Conservation (phyloP, 2,888 invertebrate species). For the Sepioteuthis lessoniana region DNA sequence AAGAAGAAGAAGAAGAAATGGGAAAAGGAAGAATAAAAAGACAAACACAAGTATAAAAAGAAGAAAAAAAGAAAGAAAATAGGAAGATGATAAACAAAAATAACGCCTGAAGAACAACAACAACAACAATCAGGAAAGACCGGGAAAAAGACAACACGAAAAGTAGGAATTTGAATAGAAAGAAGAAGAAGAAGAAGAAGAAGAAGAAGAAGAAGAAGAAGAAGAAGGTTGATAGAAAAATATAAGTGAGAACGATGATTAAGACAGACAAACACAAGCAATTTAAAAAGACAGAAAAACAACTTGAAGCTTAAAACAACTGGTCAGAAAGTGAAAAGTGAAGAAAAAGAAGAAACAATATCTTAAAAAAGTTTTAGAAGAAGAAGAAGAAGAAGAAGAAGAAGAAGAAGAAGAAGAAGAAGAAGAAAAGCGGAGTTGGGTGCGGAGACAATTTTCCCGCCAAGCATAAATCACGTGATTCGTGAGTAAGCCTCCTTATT, state of each 20-base stretch:
- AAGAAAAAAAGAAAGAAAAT: background rate
- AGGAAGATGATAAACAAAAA: background rate
- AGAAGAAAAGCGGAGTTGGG: background rate
- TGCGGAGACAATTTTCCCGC: background rate
- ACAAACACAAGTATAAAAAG: background rate
- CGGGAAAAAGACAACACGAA: accelerated
- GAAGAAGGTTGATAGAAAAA: background rate
- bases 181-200: background rate
- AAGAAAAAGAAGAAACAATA: background rate
- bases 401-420: background rate
- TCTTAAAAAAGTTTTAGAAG: background rate
- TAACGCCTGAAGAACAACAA: background rate
- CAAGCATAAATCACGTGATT: background rate
- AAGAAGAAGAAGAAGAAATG: background rate
- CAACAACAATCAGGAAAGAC: accelerated
- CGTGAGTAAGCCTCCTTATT: background rate
- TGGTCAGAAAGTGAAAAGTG: background rate
- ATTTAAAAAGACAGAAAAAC: background rate
- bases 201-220: background rate
- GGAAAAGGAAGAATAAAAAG: background rate
- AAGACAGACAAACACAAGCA: accelerated
- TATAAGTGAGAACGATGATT: accelerated
- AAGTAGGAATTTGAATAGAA: accelerated
- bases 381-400: background rate
- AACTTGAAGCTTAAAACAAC: too few relatives aligned